phyloP scores from a whole-genome alignment of 2,888 invertebrate species.

The Pelosia muscerda region DNA sequence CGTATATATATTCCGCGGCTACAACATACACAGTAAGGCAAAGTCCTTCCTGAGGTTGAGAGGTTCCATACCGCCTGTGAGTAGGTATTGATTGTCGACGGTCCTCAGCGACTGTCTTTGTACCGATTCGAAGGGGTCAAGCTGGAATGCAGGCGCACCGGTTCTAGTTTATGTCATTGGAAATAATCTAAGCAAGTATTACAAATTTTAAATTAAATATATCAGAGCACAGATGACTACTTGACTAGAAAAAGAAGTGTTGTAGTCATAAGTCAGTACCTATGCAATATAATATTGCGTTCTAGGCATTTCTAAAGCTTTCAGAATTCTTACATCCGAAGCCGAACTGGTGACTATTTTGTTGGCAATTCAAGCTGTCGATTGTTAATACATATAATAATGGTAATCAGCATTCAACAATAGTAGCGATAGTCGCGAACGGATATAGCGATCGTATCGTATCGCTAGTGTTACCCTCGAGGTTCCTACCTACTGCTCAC shows the following conservation, averaged over 20 bases:
- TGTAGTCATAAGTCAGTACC: too few relatives aligned
- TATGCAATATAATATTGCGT: not conserved
- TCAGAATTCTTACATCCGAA: not conserved
- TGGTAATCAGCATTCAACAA: conserved; percentile 68
- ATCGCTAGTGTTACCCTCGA: conserved; percentile 47
- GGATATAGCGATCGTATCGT: conserved; percentile 53
- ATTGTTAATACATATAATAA: conserved; percentile 68
- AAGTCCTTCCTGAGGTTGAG: too few relatives aligned
- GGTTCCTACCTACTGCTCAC: conserved; percentile 49
- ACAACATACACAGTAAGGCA: too few relatives aligned
- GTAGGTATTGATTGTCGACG: too few relatives aligned
- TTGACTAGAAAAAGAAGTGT: too few relatives aligned
- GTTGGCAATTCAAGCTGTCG: conserved; percentile 45
- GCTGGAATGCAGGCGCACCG: too few relatives aligned
- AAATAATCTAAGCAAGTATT: not conserved
- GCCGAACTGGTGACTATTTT: conserved; percentile 9
- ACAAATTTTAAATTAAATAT: not conserved
- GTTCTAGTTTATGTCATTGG: not conserved
- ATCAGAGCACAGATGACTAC: too few relatives aligned
- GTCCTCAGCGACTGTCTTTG: too few relatives aligned
- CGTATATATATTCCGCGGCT: too few relatives aligned
- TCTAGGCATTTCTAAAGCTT: not conserved
- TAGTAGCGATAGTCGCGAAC: conserved; percentile 46
- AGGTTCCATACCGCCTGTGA: too few relatives aligned
- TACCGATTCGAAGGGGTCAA: too few relatives aligned